Conservation (phyloP, 2,888 invertebrate genomes). For the Lagria hirta region DNA sequence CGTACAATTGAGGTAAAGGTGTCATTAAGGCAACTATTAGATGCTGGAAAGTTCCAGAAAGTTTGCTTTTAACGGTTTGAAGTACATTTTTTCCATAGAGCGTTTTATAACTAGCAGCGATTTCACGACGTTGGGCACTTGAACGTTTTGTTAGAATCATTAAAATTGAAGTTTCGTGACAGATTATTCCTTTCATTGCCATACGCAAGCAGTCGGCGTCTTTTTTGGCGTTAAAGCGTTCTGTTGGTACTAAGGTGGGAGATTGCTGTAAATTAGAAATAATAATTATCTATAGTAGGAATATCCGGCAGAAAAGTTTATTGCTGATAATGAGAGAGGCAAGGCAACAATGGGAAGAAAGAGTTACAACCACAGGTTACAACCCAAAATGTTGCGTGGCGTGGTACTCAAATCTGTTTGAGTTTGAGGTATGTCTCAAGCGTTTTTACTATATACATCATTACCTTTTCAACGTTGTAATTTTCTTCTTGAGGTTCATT, state of each 20-base stretch:
- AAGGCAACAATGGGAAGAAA: no score
- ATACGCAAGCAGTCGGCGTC: slow-evolving; percentile 82
- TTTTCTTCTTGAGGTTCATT: no score
- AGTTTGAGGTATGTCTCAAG: no score
- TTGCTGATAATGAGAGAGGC: no score
- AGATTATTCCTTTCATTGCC: slow-evolving; percentile 92
- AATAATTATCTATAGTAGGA: no score
- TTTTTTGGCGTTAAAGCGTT: slow-evolving; percentile 74
- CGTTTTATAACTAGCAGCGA: slow-evolving; percentile 79
- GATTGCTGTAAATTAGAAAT: slow-evolving; percentile 59
- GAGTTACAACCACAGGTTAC: no score
- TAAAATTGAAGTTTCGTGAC: slow-evolving; percentile 88
- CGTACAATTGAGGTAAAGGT: slow-evolving; percentile 81
- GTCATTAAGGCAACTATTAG: slow-evolving; percentile 81
- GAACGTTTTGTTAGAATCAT: slow-evolving; percentile 79
- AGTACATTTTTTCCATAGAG: slow-evolving; percentile 85
- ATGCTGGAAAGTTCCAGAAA: slow-evolving; percentile 85
- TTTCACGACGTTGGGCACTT: slow-evolving; percentile 83
- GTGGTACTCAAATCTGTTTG: no score
- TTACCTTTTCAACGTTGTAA: no score
- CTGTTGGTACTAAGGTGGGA: slow-evolving; percentile 75
- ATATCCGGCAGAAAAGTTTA: no score
- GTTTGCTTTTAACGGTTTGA: slow-evolving; percentile 83
- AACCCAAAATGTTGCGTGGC: no score
- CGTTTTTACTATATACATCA: no score